Evolutionary conservation across 2,888 invertebrate genomes (phyloP).

Genomic region (Euplagia quadripunctaria): DNA sequence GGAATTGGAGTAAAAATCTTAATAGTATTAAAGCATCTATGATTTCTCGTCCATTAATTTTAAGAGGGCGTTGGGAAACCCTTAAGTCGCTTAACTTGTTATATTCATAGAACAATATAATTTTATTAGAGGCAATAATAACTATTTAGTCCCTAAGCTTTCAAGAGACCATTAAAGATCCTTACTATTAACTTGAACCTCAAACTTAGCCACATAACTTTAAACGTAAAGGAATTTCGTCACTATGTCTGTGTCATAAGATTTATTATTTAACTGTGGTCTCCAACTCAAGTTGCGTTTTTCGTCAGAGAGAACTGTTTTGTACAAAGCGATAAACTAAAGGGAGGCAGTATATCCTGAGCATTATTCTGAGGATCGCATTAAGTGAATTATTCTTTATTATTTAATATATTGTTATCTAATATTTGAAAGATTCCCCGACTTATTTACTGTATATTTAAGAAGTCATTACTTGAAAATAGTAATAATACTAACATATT

Average conservation of each 20-base stretch:
- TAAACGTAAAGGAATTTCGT: not conserved
- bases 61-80: not conserved
- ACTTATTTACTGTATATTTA: no score
- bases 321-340: not conserved
- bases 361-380: not conserved
- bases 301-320: not conserved
- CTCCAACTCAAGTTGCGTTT: not conserved
- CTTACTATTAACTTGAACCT: conserved; percentile 9
- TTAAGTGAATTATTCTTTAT: not conserved
- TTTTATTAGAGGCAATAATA: conserved; percentile 25
- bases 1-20: not conserved
- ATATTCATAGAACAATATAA: conserved; percentile 23
- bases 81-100: not conserved
- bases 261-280: not conserved
- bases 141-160: conserved; percentile 24
- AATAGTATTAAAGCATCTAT: not conserved
- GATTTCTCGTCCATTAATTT: not conserved
- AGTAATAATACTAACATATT: no score
- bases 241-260: not conserved
- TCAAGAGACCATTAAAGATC: conserved; percentile 25
- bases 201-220: not conserved
- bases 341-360: not conserved
- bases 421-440: not conserved
- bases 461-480: no score
- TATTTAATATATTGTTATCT: no score